Evolutionary conservation across 2,797 vertebrate species (phyloP).

Genomic region (Xiphorhynchus erythropygius): DNA sequence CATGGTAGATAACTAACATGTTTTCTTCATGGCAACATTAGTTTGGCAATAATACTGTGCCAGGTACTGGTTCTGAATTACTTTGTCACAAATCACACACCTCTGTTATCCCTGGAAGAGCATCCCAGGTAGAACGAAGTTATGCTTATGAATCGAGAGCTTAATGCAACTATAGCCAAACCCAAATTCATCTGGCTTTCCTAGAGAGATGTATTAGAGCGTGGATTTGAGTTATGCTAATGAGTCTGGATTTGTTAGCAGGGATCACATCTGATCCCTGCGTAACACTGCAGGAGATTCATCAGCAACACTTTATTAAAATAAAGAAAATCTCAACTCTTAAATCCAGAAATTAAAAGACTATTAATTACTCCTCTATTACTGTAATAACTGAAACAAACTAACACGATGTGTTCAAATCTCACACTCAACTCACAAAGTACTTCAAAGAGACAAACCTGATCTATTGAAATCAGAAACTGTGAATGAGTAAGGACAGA

Average conservation of each 20-base stretch:
- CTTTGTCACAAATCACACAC: not conserved
- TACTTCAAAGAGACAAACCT: not conserved
- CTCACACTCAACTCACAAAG: not conserved
- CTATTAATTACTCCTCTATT: constrained; percentile 17
- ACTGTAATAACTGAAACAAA: constrained; percentile 38
- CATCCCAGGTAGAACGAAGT: constrained; percentile 3
- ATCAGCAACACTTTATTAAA: constrained; percentile 58
- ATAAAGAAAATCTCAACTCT: not conserved
- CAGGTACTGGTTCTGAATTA: not conserved
- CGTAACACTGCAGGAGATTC: constrained; percentile 40
- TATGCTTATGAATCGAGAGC: constrained; percentile 8
- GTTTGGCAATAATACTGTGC: not conserved
- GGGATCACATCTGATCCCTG: constrained; percentile 63
- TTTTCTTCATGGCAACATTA: constrained; percentile 43
- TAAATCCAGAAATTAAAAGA: constrained; percentile 47
- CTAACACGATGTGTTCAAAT: not conserved
- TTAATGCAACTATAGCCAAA: not conserved
- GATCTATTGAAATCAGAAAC: not conserved
- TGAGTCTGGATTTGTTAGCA: constrained; percentile 57
- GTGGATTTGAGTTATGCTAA: constrained; percentile 63
- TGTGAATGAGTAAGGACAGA: not conserved
- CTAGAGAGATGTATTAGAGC: constrained; percentile 44
- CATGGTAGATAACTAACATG: constrained; percentile 58
- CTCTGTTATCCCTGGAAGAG: not conserved
- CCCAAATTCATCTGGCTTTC: constrained; percentile 33